Base-by-base conservation (phyloP, 2,113 vertebrate genomes). In the Engystomops pustulosus region DNA sequence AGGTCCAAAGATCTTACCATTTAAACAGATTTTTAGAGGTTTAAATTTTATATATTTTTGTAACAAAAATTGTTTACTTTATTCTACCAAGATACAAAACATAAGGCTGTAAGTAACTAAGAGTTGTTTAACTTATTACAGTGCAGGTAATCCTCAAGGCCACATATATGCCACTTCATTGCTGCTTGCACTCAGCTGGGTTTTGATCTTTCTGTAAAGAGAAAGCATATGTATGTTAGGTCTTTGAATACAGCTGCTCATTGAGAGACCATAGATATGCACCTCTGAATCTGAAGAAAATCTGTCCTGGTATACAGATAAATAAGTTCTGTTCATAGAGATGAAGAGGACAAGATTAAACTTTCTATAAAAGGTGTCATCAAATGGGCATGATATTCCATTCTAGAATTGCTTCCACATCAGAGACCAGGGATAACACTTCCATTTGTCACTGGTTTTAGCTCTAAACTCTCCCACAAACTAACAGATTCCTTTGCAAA, bases 41-140 rank as follows among this genome's bases (percentile, higher is more conserved):
- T 90, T 89, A 36, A 92, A 65, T 90, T 95, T 90, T 76, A 87
- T 86, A 86, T 87, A 85, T 62, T 41, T 89, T 92, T 95, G 96
- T 98, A 95, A 94, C 93, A 94, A 97, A 98, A 92, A 93, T 88
- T 92, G 90, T 91, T 95, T 95, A 95, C 90, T 94, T 94, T 90
- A 89, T 93, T 95, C 96, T 98, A 99, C 94, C 96, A 97, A 98
- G 96, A 98, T 98, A 99, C 95, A 98, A 98, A 98, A 96, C 96
- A 96, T 98, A 98, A 98, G 97, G 97, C 97, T 95, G 93, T 95
- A 96, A 97, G 95, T 96, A 98, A 96, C 94, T 96, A 94, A 93
- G 89, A 95, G 95, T 95, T 95, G 95, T 95, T 95, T 94, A 94
- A 96, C 95, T 95, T 90, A 94, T 96, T 96, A 96, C 96, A 97